Conservation (phyloP, 1,140 invertebrate genomes). For the Drepana arcuata region DNA sequence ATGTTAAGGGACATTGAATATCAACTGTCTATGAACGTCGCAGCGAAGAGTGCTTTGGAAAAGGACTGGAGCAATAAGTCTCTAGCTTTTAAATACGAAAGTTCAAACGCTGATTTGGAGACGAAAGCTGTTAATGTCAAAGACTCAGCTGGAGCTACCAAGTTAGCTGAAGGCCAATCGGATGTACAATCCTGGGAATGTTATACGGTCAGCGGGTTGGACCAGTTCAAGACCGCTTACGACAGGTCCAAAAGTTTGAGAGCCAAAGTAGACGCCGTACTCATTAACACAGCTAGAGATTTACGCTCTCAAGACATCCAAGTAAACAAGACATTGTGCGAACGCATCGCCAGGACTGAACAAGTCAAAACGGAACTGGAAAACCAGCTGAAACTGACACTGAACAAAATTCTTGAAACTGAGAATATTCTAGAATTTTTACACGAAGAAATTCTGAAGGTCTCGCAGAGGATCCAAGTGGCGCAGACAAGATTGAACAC, state of each 20-base stretch:
- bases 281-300: constrained; percentile 78
- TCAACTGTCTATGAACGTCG: constrained; percentile 81
- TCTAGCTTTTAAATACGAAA: constrained; percentile 83
- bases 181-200: constrained; percentile 79
- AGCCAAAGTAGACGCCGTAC: constrained; percentile 73
- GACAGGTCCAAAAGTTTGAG: constrained; percentile 73
- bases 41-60: constrained; percentile 82
- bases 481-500: constrained; percentile 82
- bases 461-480: constrained; percentile 80
- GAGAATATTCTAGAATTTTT: constrained; percentile 79
- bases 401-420: constrained; percentile 75
- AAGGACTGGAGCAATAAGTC: constrained; percentile 91
- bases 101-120: constrained; percentile 73
- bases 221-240: constrained; percentile 71
- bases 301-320: constrained; percentile 79
- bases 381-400: constrained; percentile 73
- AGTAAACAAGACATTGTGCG: constrained; percentile 76
- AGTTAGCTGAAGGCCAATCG: constrained; percentile 79
- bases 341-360: constrained; percentile 76
- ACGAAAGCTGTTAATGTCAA: constrained; percentile 76
- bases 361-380: constrained; percentile 76
- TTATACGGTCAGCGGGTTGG: constrained; percentile 75
- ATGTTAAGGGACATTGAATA: constrained; percentile 77
- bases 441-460: constrained; percentile 74
- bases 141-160: constrained; percentile 80